Evolutionary conservation across 64 coral and sea anemone genomes (phyloP), one percentile per base, ranked within the genome.

Genomic region (Montipora sp.): DNA sequence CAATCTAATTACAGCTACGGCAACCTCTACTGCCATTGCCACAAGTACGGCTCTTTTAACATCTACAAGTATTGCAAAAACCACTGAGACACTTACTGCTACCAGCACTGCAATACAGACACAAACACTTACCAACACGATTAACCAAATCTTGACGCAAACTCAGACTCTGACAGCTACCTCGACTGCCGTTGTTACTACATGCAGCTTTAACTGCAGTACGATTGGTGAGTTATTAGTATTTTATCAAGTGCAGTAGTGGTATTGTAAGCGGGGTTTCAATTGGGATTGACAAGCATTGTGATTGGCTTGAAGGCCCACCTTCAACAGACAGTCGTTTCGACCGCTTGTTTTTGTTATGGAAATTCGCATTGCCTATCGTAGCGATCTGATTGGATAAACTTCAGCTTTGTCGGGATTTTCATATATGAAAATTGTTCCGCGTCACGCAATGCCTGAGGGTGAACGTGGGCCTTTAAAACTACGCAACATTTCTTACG

Each of bases 81-180:
- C 58, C 0, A 92, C 90, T 2, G 58, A 53, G 8, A 92, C 90
- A 19, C 22, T 73, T 8, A 83, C 79, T 65, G 73, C 90, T 60
- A 75, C 71, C 12, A 83, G 79, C 18, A 63, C 16, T n/a, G 70
- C 77, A 2, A 57, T 80, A 5, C n/a, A 58, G 86, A 88, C 86
- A 15, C 48, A 77, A 10, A 90, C 88, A 1, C 66, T 90, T n/a
- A 90, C 88, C 5, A 72, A 80, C 59, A 80, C 77, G 7, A 22
- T 24, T 47, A 80, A 80, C 48, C 60, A 90, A 12, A 90, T 77
- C 3, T 71, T 90, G 20, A 68, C 77, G 7, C 59, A 53, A 66
- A 90, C 88, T 48, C 48, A 50, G 27, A 90, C 77, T 15, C 77
- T 80, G 36, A 90, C 88, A 15, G 59, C 77, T 75, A 91, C 89